phyloP scores from a whole-genome alignment of 37 sponge, comb jelly and placozoan genomes.

The Spongilla lacustris region DNA sequence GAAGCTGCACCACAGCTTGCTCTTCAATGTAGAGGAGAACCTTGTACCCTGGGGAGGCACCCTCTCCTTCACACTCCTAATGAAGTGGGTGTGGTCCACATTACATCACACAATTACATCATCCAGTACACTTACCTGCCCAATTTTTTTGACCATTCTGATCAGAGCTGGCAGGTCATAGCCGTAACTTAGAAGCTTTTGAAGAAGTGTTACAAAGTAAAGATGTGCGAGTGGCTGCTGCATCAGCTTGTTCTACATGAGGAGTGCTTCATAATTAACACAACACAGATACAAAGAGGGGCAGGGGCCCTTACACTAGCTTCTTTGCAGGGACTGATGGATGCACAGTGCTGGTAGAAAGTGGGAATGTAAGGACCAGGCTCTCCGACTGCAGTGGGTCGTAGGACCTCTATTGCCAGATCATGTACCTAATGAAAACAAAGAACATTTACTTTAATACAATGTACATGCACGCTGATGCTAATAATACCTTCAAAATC shows the following conservation, averaged over 20 bases:
- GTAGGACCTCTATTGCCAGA: background rate
- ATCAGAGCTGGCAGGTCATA: constrained; percentile 17
- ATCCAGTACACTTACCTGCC: background rate
- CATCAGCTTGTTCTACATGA: constrained; percentile 55
- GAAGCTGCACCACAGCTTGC: constrained; percentile 83
- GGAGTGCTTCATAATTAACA: background rate
- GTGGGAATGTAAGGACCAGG: constrained; percentile 51
- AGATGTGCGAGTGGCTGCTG: constrained; percentile 84
- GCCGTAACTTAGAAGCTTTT: constrained; percentile 58
- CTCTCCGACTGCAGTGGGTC: background rate
- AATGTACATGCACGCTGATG: background rate
- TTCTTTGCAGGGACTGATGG: constrained; percentile 7
- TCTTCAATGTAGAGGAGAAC: constrained; percentile 73
- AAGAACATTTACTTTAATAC: background rate
- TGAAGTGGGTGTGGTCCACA: no score
- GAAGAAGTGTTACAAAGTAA: constrained; percentile 80
- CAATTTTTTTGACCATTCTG: background rate
- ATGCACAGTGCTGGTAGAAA: constrained; percentile 52
- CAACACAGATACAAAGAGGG: background rate
- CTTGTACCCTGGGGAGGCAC: constrained; percentile 10
- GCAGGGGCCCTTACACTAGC: constrained; percentile 35
- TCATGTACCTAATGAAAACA: background rate
- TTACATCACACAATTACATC: no score
- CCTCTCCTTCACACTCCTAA: background rate
- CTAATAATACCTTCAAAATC: background rate